Conservation (phyloP, 2,797 vertebrate species). For the Heliangelus exortis region DNA sequence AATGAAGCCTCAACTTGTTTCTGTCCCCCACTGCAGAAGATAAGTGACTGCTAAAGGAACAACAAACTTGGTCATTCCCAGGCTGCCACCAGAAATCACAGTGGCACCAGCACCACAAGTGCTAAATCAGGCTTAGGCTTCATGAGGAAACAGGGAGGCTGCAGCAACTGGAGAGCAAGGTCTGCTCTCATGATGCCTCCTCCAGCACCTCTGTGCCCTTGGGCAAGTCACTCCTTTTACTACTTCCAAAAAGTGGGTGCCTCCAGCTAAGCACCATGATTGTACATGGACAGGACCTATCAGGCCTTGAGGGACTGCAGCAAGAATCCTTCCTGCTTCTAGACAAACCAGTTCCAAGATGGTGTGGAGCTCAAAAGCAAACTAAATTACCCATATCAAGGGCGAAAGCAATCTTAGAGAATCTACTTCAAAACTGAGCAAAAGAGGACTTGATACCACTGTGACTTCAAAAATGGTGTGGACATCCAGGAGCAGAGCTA, state of each 20-base stretch:
- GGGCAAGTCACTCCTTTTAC: neutral
- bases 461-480: neutral
- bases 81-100: neutral
- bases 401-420: neutral
- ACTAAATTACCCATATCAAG: neutral
- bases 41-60: neutral
- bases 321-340: neutral
- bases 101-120: neutral
- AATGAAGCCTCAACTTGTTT: neutral
- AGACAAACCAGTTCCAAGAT: neutral
- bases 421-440: neutral
- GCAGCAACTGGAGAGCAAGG: neutral
- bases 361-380: neutral
- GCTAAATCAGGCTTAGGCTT: neutral
- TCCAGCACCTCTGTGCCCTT: accelerated
- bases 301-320: neutral
- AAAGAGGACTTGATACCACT: neutral
- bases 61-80: neutral
- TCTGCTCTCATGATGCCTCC: neutral
- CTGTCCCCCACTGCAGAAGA: neutral
- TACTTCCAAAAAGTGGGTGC: neutral
- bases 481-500: neutral
- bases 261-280: neutral
- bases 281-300: neutral
- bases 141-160: neutral